Base-by-base conservation (phyloP, 2,888 invertebrate genomes). In the Coenonympha arcania region DNA sequence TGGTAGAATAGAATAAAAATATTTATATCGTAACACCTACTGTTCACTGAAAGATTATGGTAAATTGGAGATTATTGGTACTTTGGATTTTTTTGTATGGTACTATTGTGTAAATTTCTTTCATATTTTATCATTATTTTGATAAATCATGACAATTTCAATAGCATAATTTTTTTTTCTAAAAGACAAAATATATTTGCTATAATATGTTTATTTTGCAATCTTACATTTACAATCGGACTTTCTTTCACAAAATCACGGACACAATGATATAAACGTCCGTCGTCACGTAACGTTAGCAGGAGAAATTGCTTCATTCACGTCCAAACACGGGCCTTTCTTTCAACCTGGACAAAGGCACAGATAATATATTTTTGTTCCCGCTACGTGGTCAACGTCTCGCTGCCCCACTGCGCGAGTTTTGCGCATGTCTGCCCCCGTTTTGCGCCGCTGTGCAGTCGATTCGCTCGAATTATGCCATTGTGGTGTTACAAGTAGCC, bases 401-500 rank as follows among this genome's bases (percentile, higher is more conserved):
- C 3, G 36, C 4, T 22, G 47, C 39, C 54, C 57, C 56, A 48
- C 44, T 46, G 63, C 61, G 64, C 63, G 66, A 60, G 68, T 71
- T 78, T 77, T 69, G 71, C 76, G 70, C 72, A 68, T 72, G 65
- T 73, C 63, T 72, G 73, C 71, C 71, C 67, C 72, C 67, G 68
- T 73, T 70, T 68, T 61, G 64, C 59, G 54, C 59, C 57, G 61
- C 53, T 58, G 57, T 55, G 58, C 60, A 59, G 54, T 52, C 60
- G 64, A 59, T 69, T 61, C 72, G 73, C 73, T 62, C 63, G 69
- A 71, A 72, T 71, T 60, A 69, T 47, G 59, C 62, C 69, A 71
- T 84, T 85, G 80, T 83, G 59, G 54, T 55, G 59, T 65, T 76
- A 81, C 80, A 82, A 81, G 81, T 81, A 79, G 72, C 69, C 72